A percentile compares a stretch with the other conserved stretches of the same genome.
Evolutionary conservation across 2,888 invertebrate genomes (phyloP).

Genomic region (Anaspis maculata): DNA sequence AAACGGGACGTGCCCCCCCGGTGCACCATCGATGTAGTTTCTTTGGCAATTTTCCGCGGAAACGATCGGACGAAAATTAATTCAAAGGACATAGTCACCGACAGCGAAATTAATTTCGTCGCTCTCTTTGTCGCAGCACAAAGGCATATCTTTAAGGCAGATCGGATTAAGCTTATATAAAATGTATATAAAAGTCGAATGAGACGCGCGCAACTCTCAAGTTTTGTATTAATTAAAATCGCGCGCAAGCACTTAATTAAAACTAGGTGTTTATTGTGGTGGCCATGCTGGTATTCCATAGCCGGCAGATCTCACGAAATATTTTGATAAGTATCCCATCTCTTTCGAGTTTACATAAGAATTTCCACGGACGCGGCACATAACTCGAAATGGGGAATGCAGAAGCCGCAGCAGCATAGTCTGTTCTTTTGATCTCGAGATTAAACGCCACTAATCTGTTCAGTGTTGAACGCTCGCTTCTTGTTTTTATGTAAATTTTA

Average conservation of each 20-base stretch:
- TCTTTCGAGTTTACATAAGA: no score
- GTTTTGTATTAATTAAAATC: constrained; percentile 13
- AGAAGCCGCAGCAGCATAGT: no score
- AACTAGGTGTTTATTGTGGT: constrained; percentile 6
- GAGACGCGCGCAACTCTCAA: constrained; percentile 7
- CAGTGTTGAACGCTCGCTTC: no score
- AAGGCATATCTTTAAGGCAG: constrained; percentile 15
- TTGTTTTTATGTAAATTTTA: no score
- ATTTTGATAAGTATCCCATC: no score
- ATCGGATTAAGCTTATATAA: constrained; percentile 15
- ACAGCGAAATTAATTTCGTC: constrained; percentile 11
- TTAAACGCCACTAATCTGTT: no score
- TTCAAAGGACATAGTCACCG: constrained; percentile 9
- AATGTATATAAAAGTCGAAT: constrained; percentile 3
- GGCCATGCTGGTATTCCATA: constrained; percentile 4
- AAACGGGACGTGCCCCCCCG: constrained; percentile 3
- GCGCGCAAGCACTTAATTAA: constrained; percentile 11
- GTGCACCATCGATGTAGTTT: no score
- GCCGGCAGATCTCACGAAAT: no score
- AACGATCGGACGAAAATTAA: constrained; percentile 5
- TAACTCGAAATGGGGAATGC: no score
- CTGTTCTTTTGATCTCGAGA: no score
- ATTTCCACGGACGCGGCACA: no score
- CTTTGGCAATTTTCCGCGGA: no score
- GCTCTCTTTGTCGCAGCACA: constrained; percentile 9